Base-by-base conservation (phyloP, 2,888 invertebrate genomes). In the Melanargia galathea region DNA sequence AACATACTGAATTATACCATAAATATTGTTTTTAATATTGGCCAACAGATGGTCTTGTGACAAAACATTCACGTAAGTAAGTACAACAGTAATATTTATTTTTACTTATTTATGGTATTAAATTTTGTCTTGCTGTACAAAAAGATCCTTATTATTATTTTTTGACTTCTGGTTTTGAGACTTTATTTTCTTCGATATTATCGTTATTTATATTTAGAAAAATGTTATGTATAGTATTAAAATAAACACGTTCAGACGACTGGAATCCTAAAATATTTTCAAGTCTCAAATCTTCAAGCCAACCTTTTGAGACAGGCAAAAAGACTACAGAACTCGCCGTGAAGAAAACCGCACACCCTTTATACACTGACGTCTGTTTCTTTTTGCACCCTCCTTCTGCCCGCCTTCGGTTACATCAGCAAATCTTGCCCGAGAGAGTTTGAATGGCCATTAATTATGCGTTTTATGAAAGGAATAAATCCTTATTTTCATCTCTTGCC, bases 371-470 rank as follows among this genome's bases (percentile, higher is more conserved):
- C 38, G 62, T 64, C 64, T 65, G 55, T 63, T 65, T 63, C 64
- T 65, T 67, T 70, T 68, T 68, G 63, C 63, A 62, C 57, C 64
- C 63, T 63, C 62, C 30, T 58, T 57, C 62, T 62, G 64, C 59
- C 70, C 51, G 65, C 67, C 65, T 70, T 67, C 70, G 69, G 68
- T 69, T 69, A 64, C 66, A 66, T 70, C 69, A 64, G 64, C 55
- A 62, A 67, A 67, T 62, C 67, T 67, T 67, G 70, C 65, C 65
- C 61, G 63, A 65, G 66, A 65, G 69, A 67, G 60, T 70, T 69
- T 70, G 70, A 70, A 70, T 70, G 65, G 70, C 65, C 69, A 69
- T 70, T 70, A 70, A 68, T 68, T 69, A 70, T 68, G 70, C 70
- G 66, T 68, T 70, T 66, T 66, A 68, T 70, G 70, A 69, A 70